Conservation (phyloP, 2,113 vertebrate genomes). For the Osmerus mordax region DNA sequence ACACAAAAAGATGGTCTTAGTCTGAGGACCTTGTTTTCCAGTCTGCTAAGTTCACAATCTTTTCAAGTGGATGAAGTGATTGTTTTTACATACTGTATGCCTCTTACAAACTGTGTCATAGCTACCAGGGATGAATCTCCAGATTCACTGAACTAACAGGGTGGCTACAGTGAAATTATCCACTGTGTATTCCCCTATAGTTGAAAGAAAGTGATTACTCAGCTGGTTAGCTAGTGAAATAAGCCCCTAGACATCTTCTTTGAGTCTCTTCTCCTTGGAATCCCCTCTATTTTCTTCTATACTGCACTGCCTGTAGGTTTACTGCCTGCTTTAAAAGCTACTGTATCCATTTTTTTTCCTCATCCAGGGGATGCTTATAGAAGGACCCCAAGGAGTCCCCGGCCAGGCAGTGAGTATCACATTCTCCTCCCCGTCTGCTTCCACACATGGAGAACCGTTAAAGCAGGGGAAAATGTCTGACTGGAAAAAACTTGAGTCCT, state of each 20-base stretch:
- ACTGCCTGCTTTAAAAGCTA: constrained; percentile 55
- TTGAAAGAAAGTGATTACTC: neutral
- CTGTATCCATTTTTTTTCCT: constrained; percentile 55
- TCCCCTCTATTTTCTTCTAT: constrained; percentile 16
- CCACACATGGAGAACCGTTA: constrained; percentile 66
- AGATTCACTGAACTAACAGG: neutral
- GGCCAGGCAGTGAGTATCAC: constrained; percentile 87
- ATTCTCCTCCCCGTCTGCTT: constrained; percentile 40
- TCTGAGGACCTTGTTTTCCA: too few species aligned
- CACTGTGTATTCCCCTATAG: neutral
- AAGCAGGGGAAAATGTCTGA: constrained; percentile 58
- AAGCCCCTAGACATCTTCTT: constrained; percentile 3
- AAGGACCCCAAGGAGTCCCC: constrained; percentile 88
- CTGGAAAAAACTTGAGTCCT: constrained; percentile 60
- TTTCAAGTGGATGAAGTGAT: too few species aligned
- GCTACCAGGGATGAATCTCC: neutral
- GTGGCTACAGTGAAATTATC: neutral
- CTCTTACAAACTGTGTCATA: too few species aligned
- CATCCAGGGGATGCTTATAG: constrained; percentile 92
- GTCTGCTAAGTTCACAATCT: too few species aligned
- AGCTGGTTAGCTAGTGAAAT: too few species aligned
- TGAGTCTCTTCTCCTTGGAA: neutral
- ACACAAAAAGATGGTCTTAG: too few species aligned
- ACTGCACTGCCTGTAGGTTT: constrained; percentile 44
- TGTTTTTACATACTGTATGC: too few species aligned